Conservation (phyloP, 2,113 vertebrate genomes). For the Archilochus colubris region DNA sequence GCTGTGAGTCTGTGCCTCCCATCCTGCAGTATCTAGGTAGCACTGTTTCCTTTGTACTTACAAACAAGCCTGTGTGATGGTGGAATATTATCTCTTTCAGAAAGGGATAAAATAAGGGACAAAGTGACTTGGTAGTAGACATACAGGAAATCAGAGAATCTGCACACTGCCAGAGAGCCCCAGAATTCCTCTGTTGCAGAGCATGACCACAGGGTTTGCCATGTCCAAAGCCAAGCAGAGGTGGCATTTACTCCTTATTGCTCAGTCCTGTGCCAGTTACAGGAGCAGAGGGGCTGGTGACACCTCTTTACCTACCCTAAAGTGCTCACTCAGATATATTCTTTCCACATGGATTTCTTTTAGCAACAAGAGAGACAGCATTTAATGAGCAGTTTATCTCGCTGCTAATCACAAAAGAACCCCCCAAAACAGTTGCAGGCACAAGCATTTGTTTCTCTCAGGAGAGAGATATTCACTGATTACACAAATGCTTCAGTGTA, state of each 20-base stretch:
- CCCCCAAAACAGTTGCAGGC: not conserved
- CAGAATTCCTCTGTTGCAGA: not conserved
- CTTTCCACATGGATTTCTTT: not conserved
- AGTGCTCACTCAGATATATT: not conserved
- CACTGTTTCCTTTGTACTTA: not conserved
- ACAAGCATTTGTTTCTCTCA: not conserved
- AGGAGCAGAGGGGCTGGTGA: not conserved
- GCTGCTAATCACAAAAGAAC: not conserved
- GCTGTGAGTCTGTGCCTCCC: not conserved
- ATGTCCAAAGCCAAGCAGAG: not conserved
- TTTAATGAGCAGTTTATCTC: not conserved
- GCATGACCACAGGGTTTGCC: fast-evolving
- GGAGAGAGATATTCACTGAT: not conserved
- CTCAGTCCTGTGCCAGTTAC: not conserved
- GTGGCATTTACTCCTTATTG: not conserved
- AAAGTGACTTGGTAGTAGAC: not conserved
- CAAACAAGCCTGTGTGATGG: not conserved
- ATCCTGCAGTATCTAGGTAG: not conserved
- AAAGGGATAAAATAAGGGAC: not conserved
- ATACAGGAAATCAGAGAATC: not conserved
- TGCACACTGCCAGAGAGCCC: not conserved
- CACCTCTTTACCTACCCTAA: not conserved
- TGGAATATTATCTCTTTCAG: not conserved
- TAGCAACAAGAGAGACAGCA: not conserved
- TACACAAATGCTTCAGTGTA: not conserved